phyloP scores from a whole-genome alignment of 2,888 invertebrate species.

The Furcula furcula region DNA sequence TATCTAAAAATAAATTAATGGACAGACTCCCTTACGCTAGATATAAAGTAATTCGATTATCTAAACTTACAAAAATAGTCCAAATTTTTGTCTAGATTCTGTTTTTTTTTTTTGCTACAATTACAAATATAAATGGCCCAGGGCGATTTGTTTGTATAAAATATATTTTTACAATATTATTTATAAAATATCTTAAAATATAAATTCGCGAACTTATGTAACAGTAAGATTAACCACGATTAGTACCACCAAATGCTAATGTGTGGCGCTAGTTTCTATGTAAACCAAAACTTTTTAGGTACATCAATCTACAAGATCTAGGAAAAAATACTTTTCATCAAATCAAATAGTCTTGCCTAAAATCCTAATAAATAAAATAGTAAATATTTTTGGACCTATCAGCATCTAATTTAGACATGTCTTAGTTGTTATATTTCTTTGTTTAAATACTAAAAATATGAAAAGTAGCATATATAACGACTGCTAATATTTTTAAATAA shows the following conservation, averaged over 20 bases:
- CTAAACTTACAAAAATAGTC: background rate
- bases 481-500: no score
- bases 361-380: no score
- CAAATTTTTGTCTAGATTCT: no score
- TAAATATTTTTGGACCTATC: background rate
- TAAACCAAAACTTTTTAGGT: no score
- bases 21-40: conserved; percentile 27
- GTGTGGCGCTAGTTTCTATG: background rate
- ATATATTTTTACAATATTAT: conserved; percentile 26
- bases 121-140: conserved; percentile 6
- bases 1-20: conserved; percentile 43
- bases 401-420: no score
- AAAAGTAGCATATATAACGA: no score
- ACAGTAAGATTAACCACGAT: background rate
- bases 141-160: conserved; percentile 16
- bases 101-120: conserved; percentile 1
- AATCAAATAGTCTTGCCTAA: no score
- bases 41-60: conserved; percentile 7
- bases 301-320: no score
- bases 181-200: conserved; percentile 16
- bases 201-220: conserved; percentile 26
- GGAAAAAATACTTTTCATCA: no score
- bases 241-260: background rate
- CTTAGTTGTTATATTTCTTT: no score
- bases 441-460: no score